Evolutionary conservation across 2,797 vertebrate species (phyloP).

Genomic region (Pitangus sulphuratus): DNA sequence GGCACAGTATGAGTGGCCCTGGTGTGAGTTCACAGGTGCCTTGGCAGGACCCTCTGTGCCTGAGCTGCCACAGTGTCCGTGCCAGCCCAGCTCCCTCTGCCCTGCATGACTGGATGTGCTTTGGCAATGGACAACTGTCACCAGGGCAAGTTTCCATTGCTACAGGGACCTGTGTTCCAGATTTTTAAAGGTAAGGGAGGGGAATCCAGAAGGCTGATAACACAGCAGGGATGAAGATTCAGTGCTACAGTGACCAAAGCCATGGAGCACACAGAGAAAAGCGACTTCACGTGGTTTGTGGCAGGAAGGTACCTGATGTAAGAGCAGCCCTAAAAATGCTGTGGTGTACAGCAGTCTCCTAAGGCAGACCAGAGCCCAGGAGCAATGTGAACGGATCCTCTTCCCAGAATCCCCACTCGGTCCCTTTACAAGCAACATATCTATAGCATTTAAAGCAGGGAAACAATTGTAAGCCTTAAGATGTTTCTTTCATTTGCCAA

Average conservation of each 20-base stretch:
- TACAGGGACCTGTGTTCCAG: neutral
- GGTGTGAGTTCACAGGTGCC: neutral
- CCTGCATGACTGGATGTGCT: fast-evolving
- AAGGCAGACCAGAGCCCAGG: neutral
- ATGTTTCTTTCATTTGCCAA: neutral
- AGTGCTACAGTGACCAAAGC: neutral
- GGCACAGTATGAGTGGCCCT: fast-evolving
- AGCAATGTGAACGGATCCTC: neutral
- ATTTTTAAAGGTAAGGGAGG: neutral
- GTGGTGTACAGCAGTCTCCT: neutral
- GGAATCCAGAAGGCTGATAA: neutral
- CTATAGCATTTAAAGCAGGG: neutral
- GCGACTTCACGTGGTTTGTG: fast-evolving
- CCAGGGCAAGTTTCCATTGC: neutral
- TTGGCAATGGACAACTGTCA: neutral
- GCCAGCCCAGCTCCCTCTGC: neutral
- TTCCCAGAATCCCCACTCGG: neutral
- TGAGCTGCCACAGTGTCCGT: fast-evolving
- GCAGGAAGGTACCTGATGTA: neutral
- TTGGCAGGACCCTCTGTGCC: neutral
- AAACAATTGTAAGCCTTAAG: fast-evolving
- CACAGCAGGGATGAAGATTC: neutral
- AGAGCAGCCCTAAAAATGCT: neutral
- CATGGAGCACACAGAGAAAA: neutral
- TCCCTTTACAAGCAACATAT: neutral